Base-by-base conservation (phyloP, 2,888 invertebrate species). In the Eulithis testata region DNA sequence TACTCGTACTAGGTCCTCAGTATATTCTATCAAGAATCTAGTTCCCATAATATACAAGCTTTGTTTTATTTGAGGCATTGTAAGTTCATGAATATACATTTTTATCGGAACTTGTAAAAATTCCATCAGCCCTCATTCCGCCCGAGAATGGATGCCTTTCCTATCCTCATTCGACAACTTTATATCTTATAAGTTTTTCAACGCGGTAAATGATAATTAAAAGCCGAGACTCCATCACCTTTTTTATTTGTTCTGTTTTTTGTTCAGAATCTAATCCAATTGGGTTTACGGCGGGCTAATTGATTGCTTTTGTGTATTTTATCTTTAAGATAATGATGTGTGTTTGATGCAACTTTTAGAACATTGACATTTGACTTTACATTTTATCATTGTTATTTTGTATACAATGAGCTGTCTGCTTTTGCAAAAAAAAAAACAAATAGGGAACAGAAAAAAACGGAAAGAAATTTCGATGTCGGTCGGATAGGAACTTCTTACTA, bases 181-280 rank as follows among this genome's bases (percentile, higher is more conserved):
- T 84, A 86, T 87, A 82, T 76, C 72, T 73, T 73, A 70, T 71
- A 49, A 68, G 69, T 76, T 74, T 79, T 73, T 80, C 75, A 86
- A 85, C 83, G 82, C 85, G 84, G 88, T 87, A 85, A 85, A 84
- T 83, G 87, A 85, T 90, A 88, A 89, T 90, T 91, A 90, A 90
- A 88, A 89, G 82, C 83, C 80, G 85, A 82, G 81, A 79, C 78
- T 80, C 76, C 76, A 81, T 81, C 84, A 82, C 81, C 81, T 83
- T 77, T 81, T 83, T 82, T 78, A 73, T 77, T 77, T 67, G 36
- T 64, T 69, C 70, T 72, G 68, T 82, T 84, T 85, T 82, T 84
- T 79, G 77, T 78, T 66, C 69, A 75, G 78, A 77, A 81, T 84
- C 76, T 83, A 85, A 85, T 85, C 84, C 81, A 82, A 84, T 87